Percentiles rank a stretch among this genome's conserved stretches.
These are phyloP conservation scores for Pandemis corylana DNA, from an alignment of 2,888 invertebrate species.

Conservation along the genomic window DNA sequence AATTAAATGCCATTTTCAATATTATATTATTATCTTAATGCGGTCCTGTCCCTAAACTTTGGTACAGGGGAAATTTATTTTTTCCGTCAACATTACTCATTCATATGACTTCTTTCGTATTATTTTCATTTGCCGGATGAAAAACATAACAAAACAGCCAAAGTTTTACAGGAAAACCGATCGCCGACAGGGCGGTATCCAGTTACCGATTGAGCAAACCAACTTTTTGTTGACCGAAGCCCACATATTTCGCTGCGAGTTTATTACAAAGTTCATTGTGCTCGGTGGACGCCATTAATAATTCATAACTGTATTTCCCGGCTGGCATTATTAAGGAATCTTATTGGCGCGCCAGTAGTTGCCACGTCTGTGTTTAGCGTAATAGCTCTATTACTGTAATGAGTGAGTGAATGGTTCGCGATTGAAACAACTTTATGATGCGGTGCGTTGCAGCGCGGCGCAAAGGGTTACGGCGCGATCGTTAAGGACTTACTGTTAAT, in stretches of 20 bases:
- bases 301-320: constrained; percentile 60
- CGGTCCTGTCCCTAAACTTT: not conserved
- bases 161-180: constrained; percentile 34
- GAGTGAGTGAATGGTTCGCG: constrained; percentile 55
- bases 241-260: constrained; percentile 34
- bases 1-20: not conserved
- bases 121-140: constrained; percentile 24
- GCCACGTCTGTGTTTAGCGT: constrained; percentile 61
- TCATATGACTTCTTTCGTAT: constrained; percentile 31
- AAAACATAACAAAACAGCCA: constrained; percentile 25
- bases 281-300: constrained; percentile 51
- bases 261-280: constrained; percentile 40
- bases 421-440: constrained; percentile 58
- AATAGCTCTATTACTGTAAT: constrained; percentile 75
- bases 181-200: constrained; percentile 25
- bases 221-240: constrained; percentile 33
- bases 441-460: constrained; percentile 16
- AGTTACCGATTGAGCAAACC: constrained; percentile 13
- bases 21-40: not conserved
- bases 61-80: not conserved
- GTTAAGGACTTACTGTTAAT: not conserved
- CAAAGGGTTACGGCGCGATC: constrained; percentile 10
- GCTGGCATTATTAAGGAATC: constrained; percentile 58
- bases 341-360: constrained; percentile 58
- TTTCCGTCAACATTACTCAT: constrained; percentile 27